A percentile compares a stretch with the other conserved stretches of the same genome.
Evolutionary conservation across 2,113 vertebrate species (phyloP).

Genomic region (Peromyscus californicus): DNA sequence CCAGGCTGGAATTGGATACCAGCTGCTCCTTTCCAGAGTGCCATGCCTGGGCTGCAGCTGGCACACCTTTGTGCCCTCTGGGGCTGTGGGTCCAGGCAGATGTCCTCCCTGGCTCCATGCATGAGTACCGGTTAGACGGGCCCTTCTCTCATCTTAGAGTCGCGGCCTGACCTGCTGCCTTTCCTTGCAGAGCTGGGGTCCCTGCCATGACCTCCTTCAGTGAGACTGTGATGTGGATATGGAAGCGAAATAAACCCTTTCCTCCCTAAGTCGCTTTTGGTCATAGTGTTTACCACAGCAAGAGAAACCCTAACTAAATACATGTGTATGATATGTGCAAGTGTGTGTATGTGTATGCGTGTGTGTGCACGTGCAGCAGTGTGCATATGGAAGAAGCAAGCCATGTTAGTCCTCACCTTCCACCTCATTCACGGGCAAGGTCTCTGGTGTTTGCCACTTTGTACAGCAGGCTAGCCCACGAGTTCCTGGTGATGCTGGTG

Average conservation of each 20-base stretch:
- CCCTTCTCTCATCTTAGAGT: not conserved
- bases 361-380: no score
- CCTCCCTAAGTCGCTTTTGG: not conserved
- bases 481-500: no score
- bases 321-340: not conserved
- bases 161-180: not conserved
- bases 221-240: not conserved
- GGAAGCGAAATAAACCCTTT: not conserved
- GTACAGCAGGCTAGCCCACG: not conserved
- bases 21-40: not conserved
- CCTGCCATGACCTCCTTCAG: not conserved
- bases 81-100: not conserved
- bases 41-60: not conserved
- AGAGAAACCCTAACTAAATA: not conserved
- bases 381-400: not conserved
- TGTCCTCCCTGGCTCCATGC: not conserved
- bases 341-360: no score
- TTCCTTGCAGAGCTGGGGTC: accelerated
- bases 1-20: not conserved
- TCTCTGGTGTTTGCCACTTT: not conserved
- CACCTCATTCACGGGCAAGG: not conserved
- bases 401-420: not conserved
- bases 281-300: not conserved
- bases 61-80: not conserved
- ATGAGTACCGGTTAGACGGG: no score